Evolutionary conservation across 2,797 vertebrate species (phyloP).

Genomic region (Tinamus major): DNA sequence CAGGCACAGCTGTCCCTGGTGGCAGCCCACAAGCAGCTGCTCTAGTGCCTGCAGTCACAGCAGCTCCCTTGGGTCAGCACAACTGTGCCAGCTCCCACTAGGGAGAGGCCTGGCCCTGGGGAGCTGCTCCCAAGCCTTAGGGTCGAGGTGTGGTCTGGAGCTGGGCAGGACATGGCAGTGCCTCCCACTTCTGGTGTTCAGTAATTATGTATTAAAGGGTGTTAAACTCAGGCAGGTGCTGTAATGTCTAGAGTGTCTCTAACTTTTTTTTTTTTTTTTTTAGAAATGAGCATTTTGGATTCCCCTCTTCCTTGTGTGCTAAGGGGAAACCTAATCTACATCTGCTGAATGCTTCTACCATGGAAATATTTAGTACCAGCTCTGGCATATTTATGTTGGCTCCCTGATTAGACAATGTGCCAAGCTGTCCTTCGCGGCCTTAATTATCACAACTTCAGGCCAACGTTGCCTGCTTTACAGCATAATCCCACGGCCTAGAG

Average conservation of each 20-base stretch:
- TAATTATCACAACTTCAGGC: slow-evolving; percentile 70
- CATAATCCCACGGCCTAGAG: slow-evolving; percentile 68
- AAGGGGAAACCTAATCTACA: background rate
- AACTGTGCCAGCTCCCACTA: accelerated
- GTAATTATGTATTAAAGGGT: background rate
- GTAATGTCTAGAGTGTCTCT: background rate
- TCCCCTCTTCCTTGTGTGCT: background rate
- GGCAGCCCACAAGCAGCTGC: accelerated
- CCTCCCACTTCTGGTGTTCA: background rate
- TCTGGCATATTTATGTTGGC: slow-evolving; percentile 68
- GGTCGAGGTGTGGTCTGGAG: background rate
- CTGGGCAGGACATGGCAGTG: background rate
- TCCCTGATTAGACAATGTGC: slow-evolving; percentile 62
- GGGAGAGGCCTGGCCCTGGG: accelerated
- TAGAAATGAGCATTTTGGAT: background rate
- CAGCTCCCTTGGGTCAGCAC: accelerated
- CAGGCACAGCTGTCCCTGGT: background rate
- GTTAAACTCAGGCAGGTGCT: background rate
- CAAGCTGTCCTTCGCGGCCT: slow-evolving; percentile 71
- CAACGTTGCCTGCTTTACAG: slow-evolving; percentile 44
- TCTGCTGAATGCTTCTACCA: background rate
- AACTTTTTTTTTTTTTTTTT: background rate
- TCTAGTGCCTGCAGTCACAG: accelerated
- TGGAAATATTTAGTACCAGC: slow-evolving; percentile 45
- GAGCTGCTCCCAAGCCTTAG: accelerated